Base-by-base conservation (phyloP, 1,140 invertebrate genomes). In the Anastatus disparis region DNA sequence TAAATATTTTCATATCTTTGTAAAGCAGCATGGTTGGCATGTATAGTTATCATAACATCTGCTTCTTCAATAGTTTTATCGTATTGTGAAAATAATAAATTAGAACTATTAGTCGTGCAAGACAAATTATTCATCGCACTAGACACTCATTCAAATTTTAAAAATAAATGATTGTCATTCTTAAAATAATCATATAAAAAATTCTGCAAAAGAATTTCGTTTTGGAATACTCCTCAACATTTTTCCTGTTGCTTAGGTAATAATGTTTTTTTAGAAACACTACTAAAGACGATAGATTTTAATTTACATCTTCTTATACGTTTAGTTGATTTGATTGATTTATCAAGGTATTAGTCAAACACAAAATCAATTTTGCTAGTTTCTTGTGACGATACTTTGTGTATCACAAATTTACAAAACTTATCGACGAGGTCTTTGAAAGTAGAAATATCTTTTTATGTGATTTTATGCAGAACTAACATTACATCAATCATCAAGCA, bases 321-420 rank as follows among this genome's bases (percentile, higher is more conserved):
- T 44, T 72, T 58, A 12, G 35, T 52, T 35, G 55, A 40, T 52
- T 72, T 62, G 7, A 48, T 13, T 2, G 56, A 72, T 8, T 24
- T 46, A 8, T 42, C 35, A 13, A 55, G 46, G 27, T 72, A 72
- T 2, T 44, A 40, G 13, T 72, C 48, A 24, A 62, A 72, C n/a
- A 67, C 31, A 59, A 72, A 68, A 48, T 72, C 71, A 17, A 72
- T 68, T 24, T 58, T 24, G 10, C 12, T 58, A 13, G 29, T 67
- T 22, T 61, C 2, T 7, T 61, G 17, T 12, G 3, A 3, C 3
- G 7, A 10, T 3, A 3, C n/a, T 63, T 48, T 31, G 2, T 63
- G 4, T 2, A 9, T 48, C 2, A 63, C 29, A 27, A 29, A 31
- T 24, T 48, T 48, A 26, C 40, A 48, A 31, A 48, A 46, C 8